Base-by-base conservation (phyloP, 2,113 vertebrate species). In the Cyanistes caeruleus region DNA sequence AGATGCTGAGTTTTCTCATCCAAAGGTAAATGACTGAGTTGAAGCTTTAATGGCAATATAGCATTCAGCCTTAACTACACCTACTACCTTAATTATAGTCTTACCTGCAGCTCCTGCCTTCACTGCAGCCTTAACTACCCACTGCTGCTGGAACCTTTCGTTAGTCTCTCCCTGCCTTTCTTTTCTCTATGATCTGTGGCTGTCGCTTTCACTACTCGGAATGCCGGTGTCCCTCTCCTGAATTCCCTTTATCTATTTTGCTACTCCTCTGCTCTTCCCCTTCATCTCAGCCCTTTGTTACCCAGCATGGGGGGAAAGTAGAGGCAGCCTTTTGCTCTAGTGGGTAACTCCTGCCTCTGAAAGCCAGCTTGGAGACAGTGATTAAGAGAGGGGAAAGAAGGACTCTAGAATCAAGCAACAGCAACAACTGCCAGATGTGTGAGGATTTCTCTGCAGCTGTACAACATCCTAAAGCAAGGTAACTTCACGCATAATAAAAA, bases 241-340 rank as follows among this genome's bases (percentile, higher is more conserved):
- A 76, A 77, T 68, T 92, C 60, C 21, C 35, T 86, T 84, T n/a
- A 64, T 88, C 79, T 90, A 0, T 84, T 92, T 77, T 82, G 33
- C 67, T 80, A 1, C 63, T 92, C 43, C 35, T 94, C 46, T 89
- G 60, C 33, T 3, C 1, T 86, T 92, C 43, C 31, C 27, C 84
- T 95, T 95, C 41, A 62, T 85, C 86, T 95, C 52, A 96, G 23
- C 55, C 48, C 67, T 92, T 91, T 74, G 79, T 33, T 92, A 20
- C 75, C 17, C 79, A 88, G 82, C 33, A 51, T 37, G 33, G 30
- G 28, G 58, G 33, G 5, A 76, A 91, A 46, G 62, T 55, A 69
- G 55, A 62, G 55, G 30, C 33, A 76, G 69, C 60, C 62, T 23
- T 93, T 62, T 68, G 64, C 7, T 2, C 13, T 68, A 33, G 22